Base-by-base conservation (phyloP, 2,113 vertebrate genomes). In the Halichoerus grypus region DNA sequence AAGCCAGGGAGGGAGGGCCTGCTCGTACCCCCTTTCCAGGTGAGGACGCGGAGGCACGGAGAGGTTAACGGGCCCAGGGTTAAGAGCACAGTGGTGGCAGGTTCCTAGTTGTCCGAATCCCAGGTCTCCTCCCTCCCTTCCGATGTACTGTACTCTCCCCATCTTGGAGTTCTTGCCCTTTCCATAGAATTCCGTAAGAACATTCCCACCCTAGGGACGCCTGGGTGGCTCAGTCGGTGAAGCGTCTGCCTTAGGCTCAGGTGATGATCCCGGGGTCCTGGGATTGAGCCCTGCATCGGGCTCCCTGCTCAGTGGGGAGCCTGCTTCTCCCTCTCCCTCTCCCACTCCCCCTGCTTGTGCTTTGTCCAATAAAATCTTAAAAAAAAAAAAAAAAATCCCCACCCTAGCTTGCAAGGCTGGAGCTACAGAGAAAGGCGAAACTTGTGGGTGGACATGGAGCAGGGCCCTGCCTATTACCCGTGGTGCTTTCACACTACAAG, bases 401-500 rank as follows among this genome's bases (percentile, higher is more conserved):
- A 46, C 12, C 65, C 21, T 53, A 13, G 36, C 18, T 24, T 59
- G 28, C 69, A 22, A 11, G 49, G 61, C 59, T 55, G 24, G 36
- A 81, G 88, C 76, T 39, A 31, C 31, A 39, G 33, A 80, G 33
- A 67, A 65, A 53, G 33, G 74, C 0, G 19, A 39, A 71, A 28
- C 15, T n/a, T 5, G 26, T 33, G 22, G 88, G 36, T 7, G 10
- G 16, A 19, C 57, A 63, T 3, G 5, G 3, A 90, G 22, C 57
- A 28, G 42, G 12, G 31, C 21, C 1, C 31, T 39, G 57, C 19
- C 2, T 15, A 14, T 84, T 7, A 10, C 12, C 31, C 16, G 1
- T 4, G 12, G 31, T 12, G 51, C 15, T 2, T 14, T 24, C 19
- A 4, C 0, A 5, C 39, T 21, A 1, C 3, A 10, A 9, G 0